Evolutionary conservation across 2,888 invertebrate genomes (phyloP).

Genomic region (Drosophila peninsularis): DNA sequence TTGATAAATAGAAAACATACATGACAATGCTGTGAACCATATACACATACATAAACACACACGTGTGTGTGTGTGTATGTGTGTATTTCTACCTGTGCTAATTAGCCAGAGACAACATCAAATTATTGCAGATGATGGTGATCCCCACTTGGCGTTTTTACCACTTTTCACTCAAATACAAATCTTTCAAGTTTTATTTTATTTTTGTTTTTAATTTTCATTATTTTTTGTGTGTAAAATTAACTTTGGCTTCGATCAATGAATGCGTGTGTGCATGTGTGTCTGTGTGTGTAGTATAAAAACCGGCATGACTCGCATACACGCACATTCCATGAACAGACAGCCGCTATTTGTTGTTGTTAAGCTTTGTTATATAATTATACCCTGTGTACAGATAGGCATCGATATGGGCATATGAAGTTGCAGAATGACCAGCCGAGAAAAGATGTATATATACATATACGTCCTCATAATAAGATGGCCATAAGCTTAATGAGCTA

Average conservation of each 20-base stretch:
- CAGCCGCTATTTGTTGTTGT: conserved; percentile 30
- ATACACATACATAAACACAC: background rate
- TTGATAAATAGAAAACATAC: conserved; percentile 13
- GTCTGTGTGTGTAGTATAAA: conserved; percentile 30
- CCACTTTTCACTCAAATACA: conserved; percentile 21
- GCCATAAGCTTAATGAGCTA: background rate
- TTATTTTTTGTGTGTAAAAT: conserved; percentile 28
- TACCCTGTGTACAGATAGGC: background rate
- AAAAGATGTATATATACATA: too few species aligned
- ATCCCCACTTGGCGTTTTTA: conserved; percentile 10
- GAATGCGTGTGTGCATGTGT: conserved; percentile 10
- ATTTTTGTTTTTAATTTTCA: background rate
- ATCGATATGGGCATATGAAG: background rate
- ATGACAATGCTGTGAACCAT: conserved; percentile 15
- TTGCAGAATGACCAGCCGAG: background rate
- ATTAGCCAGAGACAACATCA: conserved; percentile 10
- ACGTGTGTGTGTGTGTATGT: background rate
- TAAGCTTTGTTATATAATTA: conserved; percentile 44
- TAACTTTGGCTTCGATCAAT: conserved; percentile 57
- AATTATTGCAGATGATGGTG: conserved; percentile 21
- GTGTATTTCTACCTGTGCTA: conserved; percentile 3
- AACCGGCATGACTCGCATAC: conserved; percentile 57
- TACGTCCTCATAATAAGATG: background rate
- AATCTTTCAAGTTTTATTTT: conserved; percentile 16
- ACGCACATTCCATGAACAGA: conserved; percentile 20